Evolutionary conservation across 2,113 vertebrate species (phyloP), one percentile per base, ranked within the genome.

Genomic region (Empidonax alnorum): DNA sequence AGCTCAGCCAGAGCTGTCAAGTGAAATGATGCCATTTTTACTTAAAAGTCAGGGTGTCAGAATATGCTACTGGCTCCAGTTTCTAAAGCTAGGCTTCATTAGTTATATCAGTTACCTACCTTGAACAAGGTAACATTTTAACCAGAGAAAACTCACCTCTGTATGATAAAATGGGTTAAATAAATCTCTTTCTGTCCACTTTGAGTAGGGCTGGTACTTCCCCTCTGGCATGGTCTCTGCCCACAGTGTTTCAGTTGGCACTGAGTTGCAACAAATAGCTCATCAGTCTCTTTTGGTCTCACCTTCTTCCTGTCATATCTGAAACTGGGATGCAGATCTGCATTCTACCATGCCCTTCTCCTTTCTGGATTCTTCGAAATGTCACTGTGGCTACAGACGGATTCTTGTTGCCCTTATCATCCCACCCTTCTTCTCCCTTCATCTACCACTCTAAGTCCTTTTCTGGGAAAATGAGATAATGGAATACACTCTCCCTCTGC

Each of bases 131-230:
- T 74, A 84, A 66, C 25, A 23, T 13, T 66, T 84, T 74, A 90
- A 90, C 17, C 27, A 65, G 37, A 76, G 49, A 73, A 96, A 90
- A 83, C 9, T 66, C 33, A 56, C 1, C 3, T 79, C 41, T 65
- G 10, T 56, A 18, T 10, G 12, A 4, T 33, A 58, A 91, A 44
- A 74, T 37, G 28, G 8, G 12, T 72, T 76, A 83, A 44, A 84
- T 30, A 62, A 67, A 83, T 68, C 17, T 80, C 9, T 67, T 14
- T 84, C 8, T 75, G 9, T 21, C 14, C 18, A 4, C 14, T 58
- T 41, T 0, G 0, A 35, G 37, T 31, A 52, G 12, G 37, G 12
- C 14, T 79, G 27, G 16, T 39, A 22, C 35, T 68, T 86, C 61
- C 35, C 21, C 56, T 28, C 17, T 10, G 7, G 6, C 22, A 12